A percentile compares a stretch with the other conserved stretches of the same genome.
phyloP scores from a whole-genome alignment of 2,113 vertebrate genomes.

The Channa argus region DNA sequence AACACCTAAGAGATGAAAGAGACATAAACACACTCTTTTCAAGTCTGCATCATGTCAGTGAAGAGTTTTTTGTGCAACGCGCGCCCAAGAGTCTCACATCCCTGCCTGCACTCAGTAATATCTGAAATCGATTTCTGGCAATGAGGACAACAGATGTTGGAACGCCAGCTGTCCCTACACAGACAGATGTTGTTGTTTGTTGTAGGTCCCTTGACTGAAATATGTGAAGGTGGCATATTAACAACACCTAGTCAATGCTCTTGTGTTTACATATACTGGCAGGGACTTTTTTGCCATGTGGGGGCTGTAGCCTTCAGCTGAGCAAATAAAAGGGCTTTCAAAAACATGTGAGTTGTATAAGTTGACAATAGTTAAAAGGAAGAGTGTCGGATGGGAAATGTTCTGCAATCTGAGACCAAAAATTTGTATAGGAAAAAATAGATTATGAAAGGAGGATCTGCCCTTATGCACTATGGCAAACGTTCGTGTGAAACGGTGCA shows the following conservation, averaged over 20 bases:
- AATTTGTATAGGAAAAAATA: background rate
- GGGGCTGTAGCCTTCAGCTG: conserved; percentile 78
- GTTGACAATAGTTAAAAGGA: conserved; percentile 59
- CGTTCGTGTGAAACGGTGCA: background rate
- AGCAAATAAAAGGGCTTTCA: conserved; percentile 79
- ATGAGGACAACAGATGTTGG: conserved; percentile 13
- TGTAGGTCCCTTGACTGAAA: conserved; percentile 34
- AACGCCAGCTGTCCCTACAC: conserved; percentile 26
- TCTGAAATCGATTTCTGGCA: conserved; percentile 20
- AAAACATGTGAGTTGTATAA: conserved; percentile 41
- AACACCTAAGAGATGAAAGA: conserved; percentile 78
- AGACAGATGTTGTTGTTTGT: conserved; percentile 2
- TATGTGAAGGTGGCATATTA: conserved; percentile 58
- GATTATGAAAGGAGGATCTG: too few relatives aligned
- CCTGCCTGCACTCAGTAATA: conserved; percentile 14
- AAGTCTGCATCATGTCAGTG: background rate
- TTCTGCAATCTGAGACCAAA: conserved; percentile 2
- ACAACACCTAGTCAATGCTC: conserved; percentile 42
- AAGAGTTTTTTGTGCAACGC: conserved; percentile 18
- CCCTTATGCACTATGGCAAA: too few relatives aligned
- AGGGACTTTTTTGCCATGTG: conserved; percentile 60
- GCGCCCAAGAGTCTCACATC: conserved; percentile 9
- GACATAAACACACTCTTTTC: conserved; percentile 1
- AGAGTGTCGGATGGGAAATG: conserved; percentile 48
- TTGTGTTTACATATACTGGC: conserved; percentile 60